Evolutionary conservation across 2,888 invertebrate species (phyloP).

Genomic region (Melanargia galathea): DNA sequence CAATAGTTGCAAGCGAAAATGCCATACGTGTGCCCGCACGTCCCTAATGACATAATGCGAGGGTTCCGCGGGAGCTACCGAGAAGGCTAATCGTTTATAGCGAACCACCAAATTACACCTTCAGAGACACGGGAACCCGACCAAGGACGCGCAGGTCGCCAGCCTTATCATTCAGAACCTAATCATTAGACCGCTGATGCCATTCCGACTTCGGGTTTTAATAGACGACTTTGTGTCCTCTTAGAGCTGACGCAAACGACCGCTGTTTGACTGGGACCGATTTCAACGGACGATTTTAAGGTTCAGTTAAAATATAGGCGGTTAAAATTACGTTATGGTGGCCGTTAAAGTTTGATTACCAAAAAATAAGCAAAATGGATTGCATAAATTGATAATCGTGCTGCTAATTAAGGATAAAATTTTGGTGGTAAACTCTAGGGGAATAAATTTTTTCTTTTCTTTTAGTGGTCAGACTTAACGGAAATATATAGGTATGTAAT

Average conservation of each 20-base stretch:
- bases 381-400: too few species aligned
- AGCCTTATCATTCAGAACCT: slow-evolving; percentile 77
- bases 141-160: slow-evolving; percentile 78
- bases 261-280: too few species aligned
- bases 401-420: too few species aligned
- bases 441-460: too few species aligned
- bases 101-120: slow-evolving; percentile 78
- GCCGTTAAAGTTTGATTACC: too few species aligned
- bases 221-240: slow-evolving; percentile 60
- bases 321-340: too few species aligned
- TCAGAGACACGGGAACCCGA: slow-evolving; percentile 78
- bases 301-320: too few species aligned
- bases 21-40: slow-evolving; percentile 48
- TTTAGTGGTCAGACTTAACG: too few species aligned
- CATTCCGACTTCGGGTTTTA: slow-evolving; percentile 76
- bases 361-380: too few species aligned
- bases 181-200: slow-evolving; percentile 77
- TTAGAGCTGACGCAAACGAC: slow-evolving; percentile 37
- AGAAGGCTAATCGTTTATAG: slow-evolving; percentile 77
- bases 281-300: too few species aligned
- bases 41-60: slow-evolving; percentile 74
- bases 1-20: slow-evolving; percentile 35
- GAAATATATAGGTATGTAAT: too few species aligned
- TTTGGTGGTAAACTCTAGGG: too few species aligned
- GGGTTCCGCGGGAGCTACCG: slow-evolving; percentile 70